Evolutionary conservation across 2,888 invertebrate genomes (phyloP).

Genomic region (Hydrotaea diabolus): DNA sequence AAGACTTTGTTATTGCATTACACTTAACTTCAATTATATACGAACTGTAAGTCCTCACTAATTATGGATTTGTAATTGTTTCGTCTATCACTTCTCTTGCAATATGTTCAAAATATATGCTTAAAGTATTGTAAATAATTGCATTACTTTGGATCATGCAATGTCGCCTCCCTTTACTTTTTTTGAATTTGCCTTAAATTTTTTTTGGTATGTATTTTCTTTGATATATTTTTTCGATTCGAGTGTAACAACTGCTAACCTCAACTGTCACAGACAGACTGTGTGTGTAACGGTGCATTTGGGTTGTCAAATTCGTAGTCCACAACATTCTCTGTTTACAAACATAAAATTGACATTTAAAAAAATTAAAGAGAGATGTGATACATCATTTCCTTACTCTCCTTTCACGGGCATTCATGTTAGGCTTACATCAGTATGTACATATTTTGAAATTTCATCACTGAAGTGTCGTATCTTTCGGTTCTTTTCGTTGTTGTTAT

Average conservation of each 20-base stretch:
- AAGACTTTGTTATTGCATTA: constrained; percentile 6
- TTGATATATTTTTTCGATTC: constrained; percentile 18
- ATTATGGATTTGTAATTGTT: constrained; percentile 10
- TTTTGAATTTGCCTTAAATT: not conserved
- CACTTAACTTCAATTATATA: too few species aligned
- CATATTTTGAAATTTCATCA: not conserved
- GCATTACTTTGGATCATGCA: not conserved
- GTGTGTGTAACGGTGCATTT: constrained; percentile 71
- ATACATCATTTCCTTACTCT: constrained; percentile 25
- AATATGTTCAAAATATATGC: not conserved
- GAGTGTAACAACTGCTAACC: constrained; percentile 70
- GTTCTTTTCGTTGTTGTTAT: not conserved
- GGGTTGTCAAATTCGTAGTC: constrained; percentile 56
- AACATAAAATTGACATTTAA: constrained; percentile 22
- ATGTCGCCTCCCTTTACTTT: not conserved
- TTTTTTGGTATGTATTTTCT: constrained; percentile 18
- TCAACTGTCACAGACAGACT: constrained; percentile 76
- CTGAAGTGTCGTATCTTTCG: not conserved
- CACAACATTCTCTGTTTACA: constrained; percentile 54
- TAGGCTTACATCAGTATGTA: not conserved
- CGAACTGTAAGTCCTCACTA: too few species aligned
- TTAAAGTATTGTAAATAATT: constrained; percentile 18
- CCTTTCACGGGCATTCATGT: not conserved
- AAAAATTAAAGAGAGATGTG: too few species aligned
- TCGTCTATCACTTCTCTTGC: not conserved